phyloP scores from a whole-genome alignment of 2,888 invertebrate genomes.

The Thymelicus sylvestris region DNA sequence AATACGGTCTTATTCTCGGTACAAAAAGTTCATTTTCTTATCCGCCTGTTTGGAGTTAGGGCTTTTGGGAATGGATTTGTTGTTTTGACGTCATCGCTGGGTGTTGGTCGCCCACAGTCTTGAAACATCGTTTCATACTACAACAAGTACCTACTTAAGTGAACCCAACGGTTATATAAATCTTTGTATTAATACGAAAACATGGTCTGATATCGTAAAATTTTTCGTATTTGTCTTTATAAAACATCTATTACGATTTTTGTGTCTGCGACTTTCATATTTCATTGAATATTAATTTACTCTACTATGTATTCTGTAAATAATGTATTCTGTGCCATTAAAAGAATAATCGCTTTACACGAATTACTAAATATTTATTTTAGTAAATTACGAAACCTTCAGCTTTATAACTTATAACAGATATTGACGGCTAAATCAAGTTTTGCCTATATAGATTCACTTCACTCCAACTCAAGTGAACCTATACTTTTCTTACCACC shows the following conservation, averaged over 20 bases:
- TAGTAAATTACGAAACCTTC: too few relatives aligned
- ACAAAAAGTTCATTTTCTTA: constrained; percentile 18
- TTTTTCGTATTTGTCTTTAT: neutral
- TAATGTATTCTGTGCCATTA: too few relatives aligned
- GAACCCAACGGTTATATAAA: constrained; percentile 9
- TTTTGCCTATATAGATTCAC: too few relatives aligned
- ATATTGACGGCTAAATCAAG: too few relatives aligned
- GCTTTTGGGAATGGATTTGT: constrained; percentile 9
- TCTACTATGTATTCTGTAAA: too few relatives aligned
- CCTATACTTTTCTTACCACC: too few relatives aligned
- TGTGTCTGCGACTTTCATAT: neutral
- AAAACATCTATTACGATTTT: too few relatives aligned
- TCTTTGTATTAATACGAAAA: constrained; percentile 1
- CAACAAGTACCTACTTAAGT: neutral
- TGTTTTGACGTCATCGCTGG: constrained; percentile 22
- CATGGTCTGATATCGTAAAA: neutral
- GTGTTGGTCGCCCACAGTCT: constrained; percentile 23
- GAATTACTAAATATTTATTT: too few relatives aligned
- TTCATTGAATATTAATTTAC: neutral
- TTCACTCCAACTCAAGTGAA: too few relatives aligned
- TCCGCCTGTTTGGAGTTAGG: neutral
- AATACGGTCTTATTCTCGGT: constrained; percentile 15
- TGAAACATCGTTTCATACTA: neutral
- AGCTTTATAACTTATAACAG: too few relatives aligned
- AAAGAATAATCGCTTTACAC: too few relatives aligned